phyloP scores from a whole-genome alignment of 2,113 vertebrate species.

The Pseudopodoces humilis region DNA sequence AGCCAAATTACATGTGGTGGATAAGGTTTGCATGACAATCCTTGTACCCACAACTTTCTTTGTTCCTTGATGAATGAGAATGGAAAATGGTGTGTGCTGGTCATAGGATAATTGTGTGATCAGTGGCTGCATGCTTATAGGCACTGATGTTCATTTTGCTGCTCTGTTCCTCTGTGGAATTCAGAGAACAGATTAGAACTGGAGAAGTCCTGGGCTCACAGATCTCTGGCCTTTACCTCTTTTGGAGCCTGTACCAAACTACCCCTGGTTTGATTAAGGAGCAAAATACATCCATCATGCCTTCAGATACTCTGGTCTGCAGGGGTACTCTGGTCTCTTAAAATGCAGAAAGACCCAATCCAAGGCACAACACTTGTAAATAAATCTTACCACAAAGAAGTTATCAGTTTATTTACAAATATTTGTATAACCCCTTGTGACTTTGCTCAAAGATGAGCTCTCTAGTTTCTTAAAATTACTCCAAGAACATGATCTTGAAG shows the following conservation, averaged over 20 bases:
- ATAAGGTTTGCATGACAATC: background rate
- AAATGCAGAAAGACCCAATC: background rate
- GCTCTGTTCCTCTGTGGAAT: background rate
- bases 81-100: background rate
- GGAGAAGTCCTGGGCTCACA: background rate
- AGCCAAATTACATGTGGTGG: background rate
- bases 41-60: background rate
- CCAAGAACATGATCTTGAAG: background rate
- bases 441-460: background rate
- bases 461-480: background rate
- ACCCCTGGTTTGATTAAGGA: background rate
- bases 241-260: background rate
- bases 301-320: conserved; percentile 14
- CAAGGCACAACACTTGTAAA: background rate
- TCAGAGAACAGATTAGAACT: background rate
- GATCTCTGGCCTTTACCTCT: background rate
- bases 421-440: background rate
- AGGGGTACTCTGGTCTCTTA: background rate
- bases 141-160: background rate
- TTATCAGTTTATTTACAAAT: background rate
- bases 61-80: background rate
- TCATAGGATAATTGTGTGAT: background rate
- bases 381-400: background rate
- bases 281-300: background rate
- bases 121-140: background rate